A percentile compares a stretch with the other conserved stretches of the same genome.
These are phyloP conservation scores for Exaiptasia diaphana DNA, from an alignment of 64 coral and sea anemone species.

Conservation along the genomic window DNA sequence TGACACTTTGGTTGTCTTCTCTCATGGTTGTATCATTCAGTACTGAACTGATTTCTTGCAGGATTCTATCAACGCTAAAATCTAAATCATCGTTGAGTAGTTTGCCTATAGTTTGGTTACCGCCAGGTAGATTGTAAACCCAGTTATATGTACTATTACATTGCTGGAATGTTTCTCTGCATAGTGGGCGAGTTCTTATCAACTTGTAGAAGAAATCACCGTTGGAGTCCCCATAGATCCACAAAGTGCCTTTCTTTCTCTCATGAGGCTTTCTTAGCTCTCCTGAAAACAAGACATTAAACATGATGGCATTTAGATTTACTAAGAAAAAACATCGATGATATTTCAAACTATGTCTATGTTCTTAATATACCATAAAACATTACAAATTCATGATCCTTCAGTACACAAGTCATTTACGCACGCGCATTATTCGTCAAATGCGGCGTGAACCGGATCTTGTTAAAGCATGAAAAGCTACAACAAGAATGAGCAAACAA, in stretches of 20 bases:
- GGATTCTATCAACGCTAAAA: conserved; percentile 63
- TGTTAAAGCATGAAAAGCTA: too few species aligned
- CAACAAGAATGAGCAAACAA: too few species aligned
- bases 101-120: conserved; percentile 63
- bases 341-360: neutral
- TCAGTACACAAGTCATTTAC: too few species aligned
- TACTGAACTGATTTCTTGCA: conserved; percentile 48
- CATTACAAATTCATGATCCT: too few species aligned
- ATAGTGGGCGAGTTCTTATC: conserved; percentile 54
- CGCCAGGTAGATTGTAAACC: conserved; percentile 64
- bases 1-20: conserved; percentile 24
- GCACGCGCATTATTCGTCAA: too few species aligned
- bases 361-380: neutral
- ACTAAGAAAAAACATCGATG: neutral
- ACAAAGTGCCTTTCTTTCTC: conserved; percentile 29
- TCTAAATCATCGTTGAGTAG: conserved; percentile 68
- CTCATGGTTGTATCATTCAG: conserved; percentile 30
- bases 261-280: neutral
- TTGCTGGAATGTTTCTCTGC: conserved; percentile 60
- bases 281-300: too few species aligned
- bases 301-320: too few species aligned
- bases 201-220: conserved; percentile 86
- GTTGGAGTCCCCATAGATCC: conserved; percentile 85
- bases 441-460: too few species aligned
- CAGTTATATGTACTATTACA: conserved; percentile 84